Evolutionary conservation across 1,140 invertebrate species (phyloP).

Genomic region (Drosophila gunungcola): DNA sequence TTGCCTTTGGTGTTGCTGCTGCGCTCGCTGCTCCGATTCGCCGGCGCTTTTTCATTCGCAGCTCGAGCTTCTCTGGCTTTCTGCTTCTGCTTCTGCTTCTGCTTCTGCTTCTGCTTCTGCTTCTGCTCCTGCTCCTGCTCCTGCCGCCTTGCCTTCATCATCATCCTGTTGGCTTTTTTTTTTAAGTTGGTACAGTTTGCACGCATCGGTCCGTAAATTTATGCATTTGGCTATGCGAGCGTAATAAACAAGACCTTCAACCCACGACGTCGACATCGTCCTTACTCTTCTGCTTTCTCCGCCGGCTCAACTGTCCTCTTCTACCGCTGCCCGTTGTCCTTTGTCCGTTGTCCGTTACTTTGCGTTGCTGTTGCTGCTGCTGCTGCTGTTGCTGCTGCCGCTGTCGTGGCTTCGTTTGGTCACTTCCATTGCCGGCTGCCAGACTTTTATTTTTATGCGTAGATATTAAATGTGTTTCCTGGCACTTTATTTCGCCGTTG

Average conservation of each 20-base stretch:
- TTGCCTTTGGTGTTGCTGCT: conserved; percentile 10
- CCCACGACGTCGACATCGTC: conserved; percentile 61
- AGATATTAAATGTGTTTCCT: conserved; percentile 84
- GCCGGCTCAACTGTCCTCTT: conserved; percentile 15
- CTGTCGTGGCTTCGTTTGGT: conserved; percentile 58
- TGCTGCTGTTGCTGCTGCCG: conserved; percentile 28
- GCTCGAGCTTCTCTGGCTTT: conserved; percentile 65
- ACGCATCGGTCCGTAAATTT: conserved; percentile 83
- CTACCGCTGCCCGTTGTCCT: conserved; percentile 15
- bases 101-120: conserved; percentile 27
- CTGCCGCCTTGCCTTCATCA: conserved; percentile 20
- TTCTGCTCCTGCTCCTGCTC: conserved; percentile 25
- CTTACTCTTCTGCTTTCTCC: conserved; percentile 35
- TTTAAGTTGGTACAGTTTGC: conserved; percentile 80
- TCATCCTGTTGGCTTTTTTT: conserved; percentile 30
- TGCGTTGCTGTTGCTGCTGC: conserved; percentile 18
- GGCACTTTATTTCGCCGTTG: conserved; percentile 75
- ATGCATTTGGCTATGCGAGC: conserved; percentile 82
- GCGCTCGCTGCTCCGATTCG: conserved; percentile 33
- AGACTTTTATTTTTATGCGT: conserved; percentile 83
- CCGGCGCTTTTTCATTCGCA: conserved; percentile 73
- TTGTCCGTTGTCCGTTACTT: conserved; percentile 14
- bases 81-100: conserved; percentile 16
- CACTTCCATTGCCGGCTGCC: conserved; percentile 79
- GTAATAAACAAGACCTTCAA: conserved; percentile 83